phyloP scores from a whole-genome alignment of 2,888 invertebrate species.

The Hemaris fuciformis region DNA sequence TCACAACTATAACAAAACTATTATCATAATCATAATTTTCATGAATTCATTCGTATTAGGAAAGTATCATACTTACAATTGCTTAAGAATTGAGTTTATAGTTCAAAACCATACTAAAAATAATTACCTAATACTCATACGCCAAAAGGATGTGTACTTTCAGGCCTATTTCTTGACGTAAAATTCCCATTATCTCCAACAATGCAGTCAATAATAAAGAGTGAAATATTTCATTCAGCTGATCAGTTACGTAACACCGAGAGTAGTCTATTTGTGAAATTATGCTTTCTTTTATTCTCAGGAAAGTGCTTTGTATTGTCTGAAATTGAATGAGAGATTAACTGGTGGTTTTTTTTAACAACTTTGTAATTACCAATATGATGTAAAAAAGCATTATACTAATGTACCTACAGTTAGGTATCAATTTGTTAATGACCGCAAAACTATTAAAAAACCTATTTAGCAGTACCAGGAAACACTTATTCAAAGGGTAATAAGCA shows the following conservation, averaged over 20 bases:
- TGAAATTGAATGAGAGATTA: neutral
- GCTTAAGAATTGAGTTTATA: too few species aligned
- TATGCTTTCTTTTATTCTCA: constrained; percentile 13
- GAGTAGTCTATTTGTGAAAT: constrained; percentile 5
- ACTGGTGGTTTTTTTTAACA: neutral
- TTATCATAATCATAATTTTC: too few species aligned
- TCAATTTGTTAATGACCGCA: neutral
- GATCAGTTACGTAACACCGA: neutral
- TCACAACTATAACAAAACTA: neutral
- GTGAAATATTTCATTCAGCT: neutral
- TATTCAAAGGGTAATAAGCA: neutral
- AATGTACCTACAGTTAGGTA: neutral
- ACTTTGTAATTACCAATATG: neutral
- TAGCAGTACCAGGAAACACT: too few species aligned
- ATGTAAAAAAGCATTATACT: neutral
- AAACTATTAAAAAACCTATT: too few species aligned
- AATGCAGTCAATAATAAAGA: neutral
- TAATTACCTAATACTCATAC: neutral
- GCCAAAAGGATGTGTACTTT: neutral
- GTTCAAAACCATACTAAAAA: neutral
- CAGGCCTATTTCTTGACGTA: neutral
- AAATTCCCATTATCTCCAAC: neutral
- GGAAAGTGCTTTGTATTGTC: neutral
- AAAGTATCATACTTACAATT: too few species aligned
- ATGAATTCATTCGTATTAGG: too few species aligned